Conservation (phyloP, 2,113 vertebrate species). For the Daphoenositta chrysoptera region DNA sequence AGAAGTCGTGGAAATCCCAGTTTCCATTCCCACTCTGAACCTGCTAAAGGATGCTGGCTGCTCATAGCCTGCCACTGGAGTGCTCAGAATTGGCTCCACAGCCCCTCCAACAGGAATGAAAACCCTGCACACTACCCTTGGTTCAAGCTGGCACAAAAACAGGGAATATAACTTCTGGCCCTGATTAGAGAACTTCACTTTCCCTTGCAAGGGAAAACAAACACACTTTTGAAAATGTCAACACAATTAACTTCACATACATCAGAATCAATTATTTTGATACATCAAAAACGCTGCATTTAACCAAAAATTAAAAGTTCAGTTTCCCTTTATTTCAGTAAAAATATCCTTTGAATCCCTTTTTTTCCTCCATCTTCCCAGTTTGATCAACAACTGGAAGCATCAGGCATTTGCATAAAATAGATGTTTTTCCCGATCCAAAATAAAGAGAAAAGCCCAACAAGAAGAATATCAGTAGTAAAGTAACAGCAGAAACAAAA, state of each 20-base stretch:
- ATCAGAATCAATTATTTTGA: background rate
- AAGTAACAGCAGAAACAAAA: background rate
- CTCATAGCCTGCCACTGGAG: background rate
- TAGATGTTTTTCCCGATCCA: background rate
- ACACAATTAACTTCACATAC: background rate
- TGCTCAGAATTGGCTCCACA: background rate
- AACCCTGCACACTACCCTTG: rapidly evolving
- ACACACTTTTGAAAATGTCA: background rate
- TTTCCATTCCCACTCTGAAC: background rate
- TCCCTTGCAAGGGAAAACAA: background rate
- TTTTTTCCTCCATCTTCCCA: background rate
- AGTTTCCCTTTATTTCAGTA: background rate
- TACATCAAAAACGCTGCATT: background rate
- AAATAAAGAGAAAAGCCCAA: background rate
- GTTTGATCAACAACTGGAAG: background rate
- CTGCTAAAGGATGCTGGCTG: background rate
- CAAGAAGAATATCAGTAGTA: background rate
- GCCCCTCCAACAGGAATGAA: background rate
- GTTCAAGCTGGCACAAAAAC: background rate
- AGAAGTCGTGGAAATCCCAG: background rate
- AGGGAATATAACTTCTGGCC: rapidly evolving
- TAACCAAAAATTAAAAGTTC: background rate
- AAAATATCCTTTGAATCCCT: background rate
- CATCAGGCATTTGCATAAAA: background rate
- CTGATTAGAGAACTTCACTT: background rate